These are phyloP conservation scores for Parotia lawesii DNA, from an alignment of 2,113 vertebrate genomes.

Conservation along the genomic window DNA sequence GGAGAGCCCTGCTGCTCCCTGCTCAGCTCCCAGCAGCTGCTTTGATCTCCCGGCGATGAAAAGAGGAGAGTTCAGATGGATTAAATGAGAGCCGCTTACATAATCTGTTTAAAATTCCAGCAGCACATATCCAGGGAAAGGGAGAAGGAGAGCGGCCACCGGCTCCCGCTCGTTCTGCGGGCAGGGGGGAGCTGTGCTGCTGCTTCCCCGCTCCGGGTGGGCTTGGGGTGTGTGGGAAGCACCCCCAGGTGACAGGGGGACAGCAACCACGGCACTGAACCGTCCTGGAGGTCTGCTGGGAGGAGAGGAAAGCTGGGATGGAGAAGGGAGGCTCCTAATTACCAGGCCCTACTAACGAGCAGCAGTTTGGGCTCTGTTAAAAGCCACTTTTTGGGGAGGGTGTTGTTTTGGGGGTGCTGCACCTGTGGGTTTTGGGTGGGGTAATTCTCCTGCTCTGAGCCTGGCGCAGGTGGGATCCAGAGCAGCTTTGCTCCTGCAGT, in stretches of 20 bases:
- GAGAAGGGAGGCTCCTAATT: neutral
- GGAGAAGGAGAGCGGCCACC: neutral
- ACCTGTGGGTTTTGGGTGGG: neutral
- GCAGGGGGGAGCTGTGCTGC: neutral
- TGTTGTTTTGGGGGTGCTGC: neutral
- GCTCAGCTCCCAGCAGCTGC: conserved; percentile 9
- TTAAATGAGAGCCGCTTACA: conserved; percentile 57
- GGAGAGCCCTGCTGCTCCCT: neutral
- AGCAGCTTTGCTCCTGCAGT: neutral
- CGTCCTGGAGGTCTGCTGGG: accelerated
- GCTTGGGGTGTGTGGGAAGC: neutral
- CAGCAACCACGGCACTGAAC: neutral
- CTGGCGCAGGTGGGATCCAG: too few relatives aligned
- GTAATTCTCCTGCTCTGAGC: accelerated
- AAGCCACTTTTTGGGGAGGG: neutral
- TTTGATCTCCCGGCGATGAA: conserved; percentile 45
- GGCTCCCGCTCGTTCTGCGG: neutral
- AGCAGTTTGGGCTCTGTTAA: neutral
- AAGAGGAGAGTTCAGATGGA: conserved; percentile 43
- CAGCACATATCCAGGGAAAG: neutral
- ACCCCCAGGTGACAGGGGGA: neutral
- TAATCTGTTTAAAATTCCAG: conserved; percentile 63
- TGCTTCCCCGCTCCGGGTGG: neutral
- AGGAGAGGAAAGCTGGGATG: neutral
- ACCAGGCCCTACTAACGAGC: neutral